Base-by-base conservation (phyloP, 2,113 vertebrate species). In the Orcinus orca region DNA sequence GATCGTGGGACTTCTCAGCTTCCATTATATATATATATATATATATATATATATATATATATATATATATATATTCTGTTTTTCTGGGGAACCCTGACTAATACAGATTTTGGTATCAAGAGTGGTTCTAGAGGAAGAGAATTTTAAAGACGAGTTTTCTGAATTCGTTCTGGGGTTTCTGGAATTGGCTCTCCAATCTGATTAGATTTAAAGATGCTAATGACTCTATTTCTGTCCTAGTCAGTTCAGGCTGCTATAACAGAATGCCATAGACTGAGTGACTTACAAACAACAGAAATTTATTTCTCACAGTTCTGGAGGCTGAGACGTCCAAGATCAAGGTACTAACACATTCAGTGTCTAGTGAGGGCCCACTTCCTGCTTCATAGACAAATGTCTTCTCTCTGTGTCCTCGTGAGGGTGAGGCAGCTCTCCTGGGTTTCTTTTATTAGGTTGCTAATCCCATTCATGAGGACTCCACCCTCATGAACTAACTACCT, bases 311-410 rank as follows among this genome's bases (percentile, higher is more conserved):
- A 1, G 67, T 74, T n/a, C 55, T 44, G 20, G 31, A 96, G 36
- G 7, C 76, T 33, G 60, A 21, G 36, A 47, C 15, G 44, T 3
- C 38, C 38, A 36, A 47, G 67, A 60, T 20, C 67, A 10, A 33
- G 53, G 13, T 1, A 5, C 33, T 23, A 36, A 53, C 65, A 8
- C 41, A 26, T 20, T 25, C 8, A 0, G 26, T 1, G 67, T n/a
- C 58, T 0, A 5, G 86, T 5, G 26, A 70, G 62, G 47, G 50
- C 36, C 23, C 5, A 2, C 26, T 15, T 53, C 81, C 31, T 21
- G 71, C 26, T 5, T 13, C 41, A 2, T 4, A 20, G 21, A n/a
- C 13, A 31, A 25, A 29, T 12, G 6, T 53, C 15, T 55, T 31
- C 21, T 65, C 36, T 1, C 67, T 8, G 47, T 29, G 44, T 80